Evolutionary conservation across 1,140 invertebrate species (phyloP), one percentile per base, ranked within the genome.

Genomic region (Elymnias hypermnestra): DNA sequence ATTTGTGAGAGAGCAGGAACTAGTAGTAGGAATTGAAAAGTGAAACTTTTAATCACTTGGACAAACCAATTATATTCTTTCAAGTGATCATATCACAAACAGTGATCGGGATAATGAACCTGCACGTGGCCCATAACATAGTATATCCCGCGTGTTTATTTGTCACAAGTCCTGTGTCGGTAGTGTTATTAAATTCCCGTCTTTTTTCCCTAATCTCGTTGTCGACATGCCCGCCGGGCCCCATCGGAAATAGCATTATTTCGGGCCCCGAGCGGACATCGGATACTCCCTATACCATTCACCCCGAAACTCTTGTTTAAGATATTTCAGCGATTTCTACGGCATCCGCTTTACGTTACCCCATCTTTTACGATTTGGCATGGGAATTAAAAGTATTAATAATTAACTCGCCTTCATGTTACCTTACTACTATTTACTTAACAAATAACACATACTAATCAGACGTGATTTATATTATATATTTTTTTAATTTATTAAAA

Each of bases 241-340:
- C 70, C 77, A 78, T 82, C 75, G 77, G 79, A 82, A 82, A 82
- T 83, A 57, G 73, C 68, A 82, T 83, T 83, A 83, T 74, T 77
- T 74, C 69, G 71, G 49, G 58, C 73, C 66, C 66, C 42, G 59
- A 74, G 66, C 72, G 71, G 74, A 73, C 71, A 81, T 67, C 74
- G 72, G 74, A 83, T 81, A 81, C 68, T 52, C 68, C 62, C 63
- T 43, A 60, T 45, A 57, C 48, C 52, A 44, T 41, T 60, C 54
- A 45, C 64, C 68, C 65, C 53, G 25, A 53, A 71, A 66, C 59
- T 70, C 63, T 60, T 59, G 60, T 63, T 63, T 60, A 47, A 63
- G 51, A 63, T 67, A 67, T 74, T 72, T 53, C 52, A 65, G 57
- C 65, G 60, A 73, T 75, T 73, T 66, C 54, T 51, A 53, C 47